Conservation (phyloP, 2,113 vertebrate genomes). For the Baryphthengus martii region DNA sequence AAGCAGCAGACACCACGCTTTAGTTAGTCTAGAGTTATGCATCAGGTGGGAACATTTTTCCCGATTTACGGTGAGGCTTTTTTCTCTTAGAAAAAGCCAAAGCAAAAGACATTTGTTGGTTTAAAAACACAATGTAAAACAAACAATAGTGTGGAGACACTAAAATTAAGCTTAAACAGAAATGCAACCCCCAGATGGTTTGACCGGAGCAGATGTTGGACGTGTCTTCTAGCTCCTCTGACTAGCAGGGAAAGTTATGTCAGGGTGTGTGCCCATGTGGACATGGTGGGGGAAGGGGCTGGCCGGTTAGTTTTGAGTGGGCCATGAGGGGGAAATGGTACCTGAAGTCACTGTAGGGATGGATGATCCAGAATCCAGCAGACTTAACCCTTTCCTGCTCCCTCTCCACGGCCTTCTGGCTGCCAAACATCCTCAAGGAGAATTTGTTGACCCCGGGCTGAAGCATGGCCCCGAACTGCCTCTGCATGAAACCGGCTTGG, state of each 20-base stretch:
- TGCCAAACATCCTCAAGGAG: constrained; percentile 99
- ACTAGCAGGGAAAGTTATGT: constrained; percentile 12
- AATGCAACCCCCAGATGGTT: background rate
- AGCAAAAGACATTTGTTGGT: background rate
- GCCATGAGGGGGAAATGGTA: constrained; percentile 57
- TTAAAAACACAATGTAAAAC: background rate
- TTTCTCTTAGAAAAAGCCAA: background rate
- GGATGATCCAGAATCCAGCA: constrained; percentile 99
- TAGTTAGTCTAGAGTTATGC: background rate
- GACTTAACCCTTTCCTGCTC: constrained; percentile 98
- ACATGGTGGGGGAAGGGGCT: background rate
- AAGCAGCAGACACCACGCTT: background rate
- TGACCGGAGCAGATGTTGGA: background rate
- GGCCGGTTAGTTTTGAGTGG: background rate
- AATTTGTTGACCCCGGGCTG: constrained; percentile 99
- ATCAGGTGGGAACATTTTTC: constrained; percentile 38
- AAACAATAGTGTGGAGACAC: no score
- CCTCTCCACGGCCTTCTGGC: constrained; percentile 97
- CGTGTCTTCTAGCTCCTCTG: background rate
- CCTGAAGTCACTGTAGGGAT: constrained; percentile 99
- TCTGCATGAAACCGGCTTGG: constrained; percentile 94
- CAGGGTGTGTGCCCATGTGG: background rate
- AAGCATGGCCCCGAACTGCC: constrained; percentile 96
- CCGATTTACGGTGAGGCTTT: background rate
- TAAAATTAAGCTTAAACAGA: background rate